These are phyloP conservation scores for Perca fluviatilis DNA, from an alignment of 2,113 vertebrate genomes.

Conservation along the genomic window DNA sequence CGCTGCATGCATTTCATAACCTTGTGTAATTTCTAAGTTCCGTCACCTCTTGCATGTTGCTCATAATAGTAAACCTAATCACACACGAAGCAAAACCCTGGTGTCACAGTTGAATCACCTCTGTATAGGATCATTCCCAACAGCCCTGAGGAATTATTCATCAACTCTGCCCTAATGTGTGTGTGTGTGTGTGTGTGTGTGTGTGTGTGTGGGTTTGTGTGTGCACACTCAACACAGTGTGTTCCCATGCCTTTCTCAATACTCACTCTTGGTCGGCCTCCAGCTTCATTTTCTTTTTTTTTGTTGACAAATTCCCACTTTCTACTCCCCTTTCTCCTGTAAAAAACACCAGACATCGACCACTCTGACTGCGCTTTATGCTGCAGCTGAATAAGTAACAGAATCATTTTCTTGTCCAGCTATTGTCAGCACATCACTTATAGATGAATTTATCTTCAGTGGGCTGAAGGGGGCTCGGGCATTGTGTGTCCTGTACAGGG, in stretches of 20 bases:
- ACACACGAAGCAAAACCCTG: conserved; percentile 39
- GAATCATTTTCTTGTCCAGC: conserved; percentile 54
- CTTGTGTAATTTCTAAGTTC: conserved; percentile 38
- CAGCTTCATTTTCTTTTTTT: conserved; percentile 29
- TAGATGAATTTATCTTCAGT: conserved; percentile 77
- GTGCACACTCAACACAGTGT: not conserved
- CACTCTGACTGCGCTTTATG: conserved; percentile 25
- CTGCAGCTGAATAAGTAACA: conserved; percentile 36
- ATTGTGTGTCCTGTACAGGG: conserved; percentile 71
- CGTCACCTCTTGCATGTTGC: conserved; percentile 41
- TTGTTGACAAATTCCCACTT: conserved; percentile 44
- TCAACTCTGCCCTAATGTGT: conserved; percentile 41
- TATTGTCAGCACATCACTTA: conserved; percentile 72
- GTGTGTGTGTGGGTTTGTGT: conserved; percentile 53
- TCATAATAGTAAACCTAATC: conserved; percentile 59
- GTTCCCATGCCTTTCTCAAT: conserved; percentile 65
- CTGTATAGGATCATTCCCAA: conserved; percentile 56
- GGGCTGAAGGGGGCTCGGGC: conserved; percentile 53
- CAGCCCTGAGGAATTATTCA: conserved; percentile 63
- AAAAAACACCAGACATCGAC: conserved; percentile 48
- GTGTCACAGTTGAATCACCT: conserved; percentile 67
- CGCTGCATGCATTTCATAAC: conserved; percentile 32
- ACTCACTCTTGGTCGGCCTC: conserved; percentile 44
- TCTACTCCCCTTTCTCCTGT: conserved; percentile 27
- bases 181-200: conserved; percentile 35